These are phyloP conservation scores for Martes martes DNA, from an alignment of 2,113 vertebrate genomes.

Conservation along the genomic window DNA sequence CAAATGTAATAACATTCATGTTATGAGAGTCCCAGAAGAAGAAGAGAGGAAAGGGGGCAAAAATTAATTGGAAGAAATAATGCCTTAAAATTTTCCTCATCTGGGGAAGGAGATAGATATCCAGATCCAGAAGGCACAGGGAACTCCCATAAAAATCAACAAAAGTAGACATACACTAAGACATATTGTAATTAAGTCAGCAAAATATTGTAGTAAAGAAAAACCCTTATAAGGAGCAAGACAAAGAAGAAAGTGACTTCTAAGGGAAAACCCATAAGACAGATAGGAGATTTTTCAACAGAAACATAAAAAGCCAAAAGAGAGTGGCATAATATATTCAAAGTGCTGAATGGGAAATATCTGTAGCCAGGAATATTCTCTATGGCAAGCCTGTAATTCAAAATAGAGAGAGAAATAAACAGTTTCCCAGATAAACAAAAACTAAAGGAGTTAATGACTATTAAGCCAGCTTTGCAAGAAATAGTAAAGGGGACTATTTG, in stretches of 20 bases:
- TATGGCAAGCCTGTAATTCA: background rate
- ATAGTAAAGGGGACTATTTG: background rate
- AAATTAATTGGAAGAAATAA: background rate
- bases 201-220: background rate
- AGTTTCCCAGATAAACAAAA: background rate
- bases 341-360: background rate
- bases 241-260: background rate
- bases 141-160: background rate
- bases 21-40: background rate
- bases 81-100: background rate
- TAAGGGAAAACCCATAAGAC: background rate
- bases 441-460: background rate
- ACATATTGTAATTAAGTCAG: background rate
- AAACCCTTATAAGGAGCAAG: background rate
- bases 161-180: background rate
- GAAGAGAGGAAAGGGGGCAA: background rate
- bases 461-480: background rate
- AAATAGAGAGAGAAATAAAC: background rate
- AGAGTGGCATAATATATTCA: background rate
- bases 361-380: background rate
- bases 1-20: background rate
- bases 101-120: background rate
- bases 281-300: background rate
- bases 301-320: background rate
- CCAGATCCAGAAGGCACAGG: background rate